Evolutionary conservation across 2,113 vertebrate species (phyloP), one percentile per base, ranked within the genome.

Genomic region (Solenodon paradoxus): DNA sequence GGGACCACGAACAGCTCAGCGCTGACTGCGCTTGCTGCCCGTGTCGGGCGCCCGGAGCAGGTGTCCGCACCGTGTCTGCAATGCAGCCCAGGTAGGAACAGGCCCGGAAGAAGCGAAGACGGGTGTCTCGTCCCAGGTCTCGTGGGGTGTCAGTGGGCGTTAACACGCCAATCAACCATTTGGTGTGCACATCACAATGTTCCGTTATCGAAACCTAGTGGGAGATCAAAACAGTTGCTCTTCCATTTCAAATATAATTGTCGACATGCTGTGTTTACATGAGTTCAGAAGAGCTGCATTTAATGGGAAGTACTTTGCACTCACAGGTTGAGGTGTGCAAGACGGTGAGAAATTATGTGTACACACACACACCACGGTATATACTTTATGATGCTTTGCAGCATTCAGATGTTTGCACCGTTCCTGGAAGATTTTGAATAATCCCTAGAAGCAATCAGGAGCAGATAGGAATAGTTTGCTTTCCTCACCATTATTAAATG

Each of bases 71-170:
- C n/a, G n/a, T n/a, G n/a, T n/a, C n/a, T n/a, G n/a, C n/a, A n/a
- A n/a, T n/a, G n/a, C n/a, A n/a, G n/a, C n/a, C n/a, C n/a, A n/a
- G n/a, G n/a, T n/a, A n/a, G n/a, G n/a, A n/a, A n/a, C n/a, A n/a
- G n/a, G n/a, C n/a, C n/a, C n/a, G n/a, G n/a, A n/a, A n/a, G n/a
- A n/a, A n/a, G n/a, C n/a, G n/a, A n/a, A n/a, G n/a, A n/a, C n/a
- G n/a, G n/a, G n/a, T n/a, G n/a, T n/a, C n/a, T n/a, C n/a, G n/a
- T n/a, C n/a, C n/a, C n/a, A n/a, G n/a, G n/a, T n/a, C n/a, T n/a
- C n/a, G n/a, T n/a, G 35, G 17, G 6, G 2, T 17, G 47, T 19
- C 12, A n/a, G 0, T 15, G 9, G 16, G 2, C 26, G 3, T 16
- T 57, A n/a, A n/a, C n/a, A n/a, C n/a, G n/a, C n/a, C n/a, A n/a